Percentiles rank a stretch among this genome's conserved stretches.
Conservation (phyloP, 2,113 vertebrate species). For the Phylloscopus trochiloides region DNA sequence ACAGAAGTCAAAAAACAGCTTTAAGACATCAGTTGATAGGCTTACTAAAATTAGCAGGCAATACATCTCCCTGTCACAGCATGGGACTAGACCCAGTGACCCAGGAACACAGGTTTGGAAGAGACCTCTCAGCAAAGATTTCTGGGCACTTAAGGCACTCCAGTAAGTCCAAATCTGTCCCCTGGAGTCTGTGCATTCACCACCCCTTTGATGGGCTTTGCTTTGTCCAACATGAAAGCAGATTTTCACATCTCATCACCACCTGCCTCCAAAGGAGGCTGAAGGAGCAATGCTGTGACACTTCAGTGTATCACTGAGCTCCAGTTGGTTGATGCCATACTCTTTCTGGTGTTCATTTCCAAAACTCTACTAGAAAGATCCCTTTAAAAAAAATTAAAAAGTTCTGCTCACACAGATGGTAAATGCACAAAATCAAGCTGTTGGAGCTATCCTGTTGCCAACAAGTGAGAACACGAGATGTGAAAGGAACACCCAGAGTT, state of each 20-base stretch:
- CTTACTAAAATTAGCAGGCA: neutral
- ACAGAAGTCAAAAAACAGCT: neutral
- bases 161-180: neutral
- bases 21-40: neutral
- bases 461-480: neutral
- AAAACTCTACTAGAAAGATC: neutral
- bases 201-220: neutral
- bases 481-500: neutral
- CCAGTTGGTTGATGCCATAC: neutral
- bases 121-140: neutral
- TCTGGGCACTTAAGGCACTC: neutral
- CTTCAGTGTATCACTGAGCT: neutral
- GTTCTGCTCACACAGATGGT: neutral
- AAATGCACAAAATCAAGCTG: slow-evolving; percentile 7
- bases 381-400: neutral
- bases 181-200: neutral
- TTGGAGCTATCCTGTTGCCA: neutral
- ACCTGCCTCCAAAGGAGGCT: neutral
- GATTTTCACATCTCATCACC: neutral
- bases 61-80: neutral
- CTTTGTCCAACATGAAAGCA: neutral
- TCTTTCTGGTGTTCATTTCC: neutral
- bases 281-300: neutral
- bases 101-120: neutral
- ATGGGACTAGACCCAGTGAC: neutral